Base-by-base conservation (phyloP, 2,113 vertebrate genomes). In the Rattus rattus region DNA sequence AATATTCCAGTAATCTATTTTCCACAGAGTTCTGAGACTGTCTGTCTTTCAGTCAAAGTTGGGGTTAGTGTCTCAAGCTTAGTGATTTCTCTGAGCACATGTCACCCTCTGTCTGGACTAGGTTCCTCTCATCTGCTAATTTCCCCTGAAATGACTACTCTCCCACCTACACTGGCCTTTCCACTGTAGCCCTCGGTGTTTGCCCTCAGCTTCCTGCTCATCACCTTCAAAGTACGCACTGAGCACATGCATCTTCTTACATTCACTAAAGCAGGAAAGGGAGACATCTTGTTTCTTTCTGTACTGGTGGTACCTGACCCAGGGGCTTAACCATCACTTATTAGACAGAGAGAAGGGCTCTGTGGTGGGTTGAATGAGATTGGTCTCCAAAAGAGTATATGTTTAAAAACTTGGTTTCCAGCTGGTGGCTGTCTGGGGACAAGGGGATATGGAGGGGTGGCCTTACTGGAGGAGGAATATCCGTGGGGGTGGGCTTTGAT, bases 91-190 rank as follows among this genome's bases (percentile, higher is more conserved):
- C 70, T 52, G 59, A 70, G 56, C 17, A 16, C 0, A 4, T 9
- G 0, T 0, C 22, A 47, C 26, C 2, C 14, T 72, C 76, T 39
- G 47, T 8, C 76, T 54, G 81, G 17, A 8, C 1, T 0, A 5
- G 1, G 20, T 52, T 91, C 73, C 88, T 77, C 13, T 26, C 49
- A 5, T 39, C 26, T 2, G 49, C 33, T n/a, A 5, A 24, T 39
- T 84, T 70, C 83, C 1, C 0, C 30, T 16, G 67, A 73, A 91
- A 43, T 28, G 2, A 6, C 49, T 63, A 1, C 7, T 88, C 69
- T 88, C 47, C n/a, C 20, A 5, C 9, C 59, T 33, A 26, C 9
- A 69, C 87, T 26, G 52, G 20, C 56, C 7, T 87, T 43, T 79
- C 76, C 56, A 52, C 17, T 72, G n/a, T 43, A 20, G 54, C 36